Evolutionary conservation across 1,140 invertebrate genomes (phyloP).

Genomic region (Bombyx mandarina): DNA sequence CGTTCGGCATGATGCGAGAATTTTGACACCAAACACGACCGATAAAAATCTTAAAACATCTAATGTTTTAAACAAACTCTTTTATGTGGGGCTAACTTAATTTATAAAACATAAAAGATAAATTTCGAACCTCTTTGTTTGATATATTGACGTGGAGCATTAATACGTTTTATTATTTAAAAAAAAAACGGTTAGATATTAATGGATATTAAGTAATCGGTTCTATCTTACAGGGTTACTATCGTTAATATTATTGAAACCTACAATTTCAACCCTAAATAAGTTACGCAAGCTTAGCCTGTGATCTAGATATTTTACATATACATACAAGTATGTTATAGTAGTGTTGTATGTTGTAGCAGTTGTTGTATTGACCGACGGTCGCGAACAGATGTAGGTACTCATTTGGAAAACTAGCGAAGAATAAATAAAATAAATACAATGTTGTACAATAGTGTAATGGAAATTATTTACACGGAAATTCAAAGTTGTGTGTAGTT

Average conservation of each 20-base stretch:
- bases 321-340: slow-evolving; percentile 46
- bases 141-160: slow-evolving; percentile 24
- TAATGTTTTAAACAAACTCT: slow-evolving; percentile 70
- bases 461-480: too few relatives aligned
- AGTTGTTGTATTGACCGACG: slow-evolving; percentile 18
- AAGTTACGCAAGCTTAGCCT: slow-evolving; percentile 37
- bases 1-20: slow-evolving; percentile 66
- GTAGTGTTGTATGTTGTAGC: slow-evolving; percentile 9
- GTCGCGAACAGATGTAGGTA: slow-evolving; percentile 32
- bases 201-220: too few relatives aligned
- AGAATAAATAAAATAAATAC: too few relatives aligned
- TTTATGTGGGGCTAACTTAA: slow-evolving; percentile 65
- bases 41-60: slow-evolving; percentile 65
- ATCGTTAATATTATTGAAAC: slow-evolving; percentile 14
- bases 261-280: slow-evolving; percentile 11
- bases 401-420: too few relatives aligned
- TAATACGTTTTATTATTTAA: not conserved
- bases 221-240: too few relatives aligned
- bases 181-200: not conserved
- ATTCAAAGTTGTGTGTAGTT: too few relatives aligned
- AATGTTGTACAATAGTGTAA: too few relatives aligned
- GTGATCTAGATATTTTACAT: slow-evolving; percentile 34
- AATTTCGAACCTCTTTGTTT: slow-evolving; percentile 38
- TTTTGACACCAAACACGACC: slow-evolving; percentile 64
- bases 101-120: slow-evolving; percentile 58